These are phyloP conservation scores for Drosophila saltans DNA, from an alignment of 1,140 invertebrate species.

Conservation along the genomic window DNA sequence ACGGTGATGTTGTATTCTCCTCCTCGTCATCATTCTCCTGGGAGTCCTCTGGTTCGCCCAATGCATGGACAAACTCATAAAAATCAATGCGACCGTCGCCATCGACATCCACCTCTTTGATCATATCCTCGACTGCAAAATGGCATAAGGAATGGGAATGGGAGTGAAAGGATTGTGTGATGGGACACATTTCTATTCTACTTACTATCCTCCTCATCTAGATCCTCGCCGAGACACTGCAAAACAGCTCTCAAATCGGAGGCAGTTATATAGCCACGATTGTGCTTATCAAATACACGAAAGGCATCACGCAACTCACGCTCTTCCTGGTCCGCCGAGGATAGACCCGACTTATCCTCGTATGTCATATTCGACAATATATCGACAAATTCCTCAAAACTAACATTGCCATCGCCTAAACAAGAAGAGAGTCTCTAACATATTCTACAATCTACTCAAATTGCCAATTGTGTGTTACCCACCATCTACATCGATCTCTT, in stretches of 20 bases:
- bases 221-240: constrained; percentile 92
- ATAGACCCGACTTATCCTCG: constrained; percentile 85
- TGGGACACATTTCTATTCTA: background rate
- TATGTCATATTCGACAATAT: constrained; percentile 92
- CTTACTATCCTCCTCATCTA: constrained; percentile 93
- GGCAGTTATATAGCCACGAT: constrained; percentile 93
- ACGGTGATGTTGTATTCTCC: constrained; percentile 84
- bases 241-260: constrained; percentile 92
- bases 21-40: constrained; percentile 92
- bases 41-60: constrained; percentile 92
- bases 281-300: constrained; percentile 93
- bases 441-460: too few relatives aligned
- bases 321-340: constrained; percentile 89
- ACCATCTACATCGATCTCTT: constrained; percentile 95
- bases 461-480: constrained; percentile 68
- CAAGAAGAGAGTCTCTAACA: too few relatives aligned
- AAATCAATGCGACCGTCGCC: constrained; percentile 95
- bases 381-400: constrained; percentile 96
- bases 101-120: constrained; percentile 95
- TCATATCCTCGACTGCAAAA: constrained; percentile 94
- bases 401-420: constrained; percentile 94
- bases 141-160: constrained; percentile 34
- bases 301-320: constrained; percentile 94
- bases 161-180: too few relatives aligned
- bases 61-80: constrained; percentile 93